These are phyloP conservation scores for Cephus rjabovi DNA, from an alignment of 2,888 invertebrate species.

Conservation along the genomic window DNA sequence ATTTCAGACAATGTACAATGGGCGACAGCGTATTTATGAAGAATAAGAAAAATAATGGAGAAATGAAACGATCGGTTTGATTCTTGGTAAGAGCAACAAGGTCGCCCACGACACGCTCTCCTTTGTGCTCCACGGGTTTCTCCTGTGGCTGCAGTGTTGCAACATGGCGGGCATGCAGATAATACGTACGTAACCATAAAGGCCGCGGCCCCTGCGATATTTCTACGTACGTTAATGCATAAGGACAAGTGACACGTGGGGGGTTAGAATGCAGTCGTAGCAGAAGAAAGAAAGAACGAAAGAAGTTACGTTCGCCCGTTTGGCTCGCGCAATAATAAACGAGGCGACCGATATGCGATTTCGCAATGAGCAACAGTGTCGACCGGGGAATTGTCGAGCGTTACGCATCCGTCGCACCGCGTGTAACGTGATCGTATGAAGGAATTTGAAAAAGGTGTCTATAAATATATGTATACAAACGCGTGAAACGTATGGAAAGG, in stretches of 20 bases:
- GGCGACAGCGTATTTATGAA: neutral
- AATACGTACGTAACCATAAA: neutral
- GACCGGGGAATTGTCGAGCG: neutral
- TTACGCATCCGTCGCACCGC: neutral
- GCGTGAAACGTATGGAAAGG: neutral
- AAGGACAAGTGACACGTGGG: neutral
- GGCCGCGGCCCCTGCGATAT: neutral
- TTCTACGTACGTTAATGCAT: neutral
- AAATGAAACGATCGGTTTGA: constrained; percentile 7
- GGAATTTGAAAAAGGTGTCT: constrained; percentile 5
- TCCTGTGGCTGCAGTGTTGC: neutral
- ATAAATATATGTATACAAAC: neutral
- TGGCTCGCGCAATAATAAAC: neutral
- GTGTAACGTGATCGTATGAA: neutral
- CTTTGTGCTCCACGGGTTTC: neutral
- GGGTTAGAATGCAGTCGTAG: neutral
- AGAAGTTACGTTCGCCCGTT: neutral
- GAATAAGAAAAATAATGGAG: neutral
- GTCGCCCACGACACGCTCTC: constrained; percentile 4
- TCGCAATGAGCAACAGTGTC: neutral
- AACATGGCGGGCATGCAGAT: neutral
- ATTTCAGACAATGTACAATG: neutral
- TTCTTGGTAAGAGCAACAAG: constrained; percentile 6
- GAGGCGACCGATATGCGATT: neutral
- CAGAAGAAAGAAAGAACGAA: neutral